Conservation (phyloP, 1,140 invertebrate species). For the Drosophila guanche region DNA sequence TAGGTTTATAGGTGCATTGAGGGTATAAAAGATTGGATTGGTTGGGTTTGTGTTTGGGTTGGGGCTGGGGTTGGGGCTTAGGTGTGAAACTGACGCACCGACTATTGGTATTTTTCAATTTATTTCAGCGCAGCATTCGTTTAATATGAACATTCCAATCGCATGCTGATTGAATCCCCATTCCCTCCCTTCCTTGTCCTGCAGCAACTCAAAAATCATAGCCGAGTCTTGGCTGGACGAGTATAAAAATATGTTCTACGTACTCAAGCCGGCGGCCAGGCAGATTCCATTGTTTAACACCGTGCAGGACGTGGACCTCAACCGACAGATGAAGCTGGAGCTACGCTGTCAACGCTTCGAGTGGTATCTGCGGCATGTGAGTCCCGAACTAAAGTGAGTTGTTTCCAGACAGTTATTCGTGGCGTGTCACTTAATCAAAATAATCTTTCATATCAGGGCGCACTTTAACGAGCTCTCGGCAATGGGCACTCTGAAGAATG, state of each 20-base stretch:
- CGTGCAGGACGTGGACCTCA: conserved; percentile 16
- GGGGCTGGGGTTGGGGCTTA: conserved; percentile 34
- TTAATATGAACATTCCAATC: conserved; percentile 78
- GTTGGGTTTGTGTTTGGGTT: background rate
- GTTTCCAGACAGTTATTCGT: background rate
- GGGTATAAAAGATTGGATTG: background rate
- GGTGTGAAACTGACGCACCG: conserved; percentile 63
- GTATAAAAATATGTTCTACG: conserved; percentile 90
- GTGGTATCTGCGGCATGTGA: conserved; percentile 97
- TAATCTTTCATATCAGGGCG: conserved; percentile 27
- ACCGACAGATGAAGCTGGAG: conserved; percentile 87
- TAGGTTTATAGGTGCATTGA: conserved; percentile 27
- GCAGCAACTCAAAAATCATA: conserved; percentile 90
- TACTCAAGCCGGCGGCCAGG: conserved; percentile 61
- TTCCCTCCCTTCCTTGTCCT: conserved; percentile 62
- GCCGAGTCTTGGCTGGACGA: conserved; percentile 95
- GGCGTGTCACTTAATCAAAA: conserved; percentile 9
- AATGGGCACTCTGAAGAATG: conserved; percentile 56
- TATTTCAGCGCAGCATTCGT: conserved; percentile 55
- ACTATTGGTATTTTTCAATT: conserved; percentile 77
- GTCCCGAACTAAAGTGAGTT: conserved; percentile 72
- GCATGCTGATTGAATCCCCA: conserved; percentile 49
- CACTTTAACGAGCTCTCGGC: conserved; percentile 58
- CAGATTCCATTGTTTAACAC: conserved; percentile 55
- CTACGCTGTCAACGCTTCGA: conserved; percentile 93